These are phyloP conservation scores for Heliothis virescens DNA, from an alignment of 1,140 invertebrate genomes.

Conservation along the genomic window DNA sequence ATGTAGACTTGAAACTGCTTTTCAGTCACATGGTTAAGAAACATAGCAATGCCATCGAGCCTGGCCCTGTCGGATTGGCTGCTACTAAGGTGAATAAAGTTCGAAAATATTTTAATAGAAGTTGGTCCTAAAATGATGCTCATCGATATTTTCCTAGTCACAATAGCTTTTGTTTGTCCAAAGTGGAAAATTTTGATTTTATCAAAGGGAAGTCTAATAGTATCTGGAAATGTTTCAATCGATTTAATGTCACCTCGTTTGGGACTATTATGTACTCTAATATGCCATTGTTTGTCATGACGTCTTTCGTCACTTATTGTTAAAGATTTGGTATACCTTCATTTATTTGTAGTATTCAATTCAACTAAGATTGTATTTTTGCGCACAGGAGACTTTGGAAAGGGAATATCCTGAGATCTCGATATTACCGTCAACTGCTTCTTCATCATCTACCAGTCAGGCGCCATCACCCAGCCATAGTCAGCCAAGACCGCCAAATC, in stretches of 20 bases:
- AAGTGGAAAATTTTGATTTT: neutral
- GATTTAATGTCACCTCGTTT: neutral
- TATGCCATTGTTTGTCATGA: neutral
- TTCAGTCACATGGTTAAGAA: constrained; percentile 84
- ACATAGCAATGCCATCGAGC: constrained; percentile 77
- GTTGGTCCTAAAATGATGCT: neutral
- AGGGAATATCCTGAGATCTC: constrained; percentile 86
- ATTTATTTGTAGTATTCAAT: constrained; percentile 21
- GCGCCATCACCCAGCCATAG: constrained; percentile 73
- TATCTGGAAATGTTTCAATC: neutral
- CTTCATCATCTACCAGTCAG: constrained; percentile 75
- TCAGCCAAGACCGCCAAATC: constrained; percentile 74
- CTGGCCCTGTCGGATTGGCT: constrained; percentile 77
- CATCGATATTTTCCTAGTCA: neutral
- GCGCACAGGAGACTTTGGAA: constrained; percentile 84
- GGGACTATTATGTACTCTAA: constrained; percentile 3
- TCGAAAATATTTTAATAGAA: neutral
- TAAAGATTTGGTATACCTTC: neutral
- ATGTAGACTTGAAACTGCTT: constrained; percentile 78
- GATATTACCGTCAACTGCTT: constrained; percentile 83
- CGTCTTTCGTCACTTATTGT: constrained; percentile 7
- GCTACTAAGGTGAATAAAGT: constrained; percentile 79
- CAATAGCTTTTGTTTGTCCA: constrained; percentile 19
- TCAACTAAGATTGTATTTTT: constrained; percentile 47
- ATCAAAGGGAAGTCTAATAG: neutral